These are phyloP conservation scores for Diaprepes abbreviatus DNA, from an alignment of 2,888 invertebrate species.

Conservation along the genomic window DNA sequence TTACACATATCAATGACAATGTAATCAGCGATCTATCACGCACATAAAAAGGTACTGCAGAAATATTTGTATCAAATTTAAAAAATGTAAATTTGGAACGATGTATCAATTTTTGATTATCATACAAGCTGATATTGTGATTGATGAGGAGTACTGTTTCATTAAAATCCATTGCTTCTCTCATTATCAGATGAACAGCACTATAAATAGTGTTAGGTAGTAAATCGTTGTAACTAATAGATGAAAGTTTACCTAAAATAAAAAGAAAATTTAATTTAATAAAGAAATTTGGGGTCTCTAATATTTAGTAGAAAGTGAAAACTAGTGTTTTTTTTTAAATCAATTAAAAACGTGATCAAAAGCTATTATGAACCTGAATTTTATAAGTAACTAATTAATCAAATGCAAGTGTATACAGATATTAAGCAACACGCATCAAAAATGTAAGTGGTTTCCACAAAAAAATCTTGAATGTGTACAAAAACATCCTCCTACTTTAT, in stretches of 20 bases:
- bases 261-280: neutral
- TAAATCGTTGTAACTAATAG: neutral
- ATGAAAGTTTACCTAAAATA: conserved; percentile 1
- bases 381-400: too few species aligned
- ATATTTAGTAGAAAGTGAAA: too few species aligned
- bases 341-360: too few species aligned
- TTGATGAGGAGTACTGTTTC: neutral
- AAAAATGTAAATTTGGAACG: neutral
- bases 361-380: too few species aligned
- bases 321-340: too few species aligned
- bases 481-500: too few species aligned
- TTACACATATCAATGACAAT: neutral
- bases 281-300: too few species aligned
- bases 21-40: conserved; percentile 4
- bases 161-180: neutral
- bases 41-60: neutral
- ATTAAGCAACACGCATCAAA: too few species aligned
- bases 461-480: too few species aligned
- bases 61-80: neutral
- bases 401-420: too few species aligned
- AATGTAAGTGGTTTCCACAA: too few species aligned
- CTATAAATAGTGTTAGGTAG: neutral
- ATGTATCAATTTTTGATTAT: neutral
- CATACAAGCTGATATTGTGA: neutral
- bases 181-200: neutral